Percentiles rank a stretch among this genome's conserved stretches.
Conservation (phyloP, 2,113 vertebrate species). For the Crypturellus undulatus region DNA sequence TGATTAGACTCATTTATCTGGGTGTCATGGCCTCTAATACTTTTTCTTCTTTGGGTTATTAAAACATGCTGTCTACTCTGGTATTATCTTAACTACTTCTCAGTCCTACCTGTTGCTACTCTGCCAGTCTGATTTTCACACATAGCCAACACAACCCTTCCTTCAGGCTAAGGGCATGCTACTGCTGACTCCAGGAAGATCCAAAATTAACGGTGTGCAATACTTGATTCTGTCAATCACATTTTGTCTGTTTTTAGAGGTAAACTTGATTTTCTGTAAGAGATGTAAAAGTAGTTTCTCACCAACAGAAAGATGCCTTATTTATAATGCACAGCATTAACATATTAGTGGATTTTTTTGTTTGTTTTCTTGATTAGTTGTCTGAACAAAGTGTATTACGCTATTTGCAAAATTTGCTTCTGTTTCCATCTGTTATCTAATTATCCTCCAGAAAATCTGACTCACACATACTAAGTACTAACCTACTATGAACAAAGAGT, state of each 20-base stretch:
- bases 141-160: background rate
- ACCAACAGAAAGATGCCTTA: background rate
- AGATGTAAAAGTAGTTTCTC: background rate
- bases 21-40: background rate
- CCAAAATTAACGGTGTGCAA: background rate
- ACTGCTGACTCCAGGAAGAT: background rate
- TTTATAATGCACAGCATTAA: background rate
- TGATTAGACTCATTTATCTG: background rate
- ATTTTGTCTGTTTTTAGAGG: background rate
- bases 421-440: background rate
- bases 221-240: background rate
- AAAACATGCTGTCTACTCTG: background rate
- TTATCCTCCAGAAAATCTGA: background rate
- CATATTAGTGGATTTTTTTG: background rate
- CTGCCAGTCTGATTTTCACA: background rate
- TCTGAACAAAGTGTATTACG: background rate
- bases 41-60: background rate
- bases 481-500: background rate
- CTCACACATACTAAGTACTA: background rate
- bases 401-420: background rate
- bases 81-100: background rate
- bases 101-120: rapidly evolving
- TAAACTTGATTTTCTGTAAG: background rate
- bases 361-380: background rate
- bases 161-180: background rate